A percentile compares a stretch with the other conserved stretches of the same genome.
These are phyloP conservation scores for Bilobella aurantiaca DNA, from an alignment of 1,140 invertebrate species.

Conservation along the genomic window DNA sequence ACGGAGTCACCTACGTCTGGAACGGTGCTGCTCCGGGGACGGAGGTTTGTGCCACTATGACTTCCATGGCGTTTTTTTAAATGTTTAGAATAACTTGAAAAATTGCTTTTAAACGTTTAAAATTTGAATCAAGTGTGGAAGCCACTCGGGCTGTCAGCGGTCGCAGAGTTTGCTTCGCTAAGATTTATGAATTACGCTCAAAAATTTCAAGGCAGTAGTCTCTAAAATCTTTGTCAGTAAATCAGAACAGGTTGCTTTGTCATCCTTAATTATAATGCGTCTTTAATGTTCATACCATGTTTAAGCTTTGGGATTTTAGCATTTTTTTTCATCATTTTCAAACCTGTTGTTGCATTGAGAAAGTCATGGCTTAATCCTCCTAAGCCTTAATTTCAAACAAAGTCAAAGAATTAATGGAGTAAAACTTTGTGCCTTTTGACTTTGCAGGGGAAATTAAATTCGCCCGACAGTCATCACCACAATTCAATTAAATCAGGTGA, in stretches of 20 bases:
- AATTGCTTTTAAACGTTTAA: too few species aligned
- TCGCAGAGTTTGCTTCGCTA: neutral
- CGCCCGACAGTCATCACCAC: conserved; percentile 43
- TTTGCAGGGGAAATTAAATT: conserved; percentile 51
- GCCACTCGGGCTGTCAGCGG: neutral
- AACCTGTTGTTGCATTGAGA: conserved; percentile 8
- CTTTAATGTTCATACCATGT: conserved; percentile 21
- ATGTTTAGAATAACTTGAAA: too few species aligned
- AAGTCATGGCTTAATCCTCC: neutral
- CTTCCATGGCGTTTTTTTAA: too few species aligned
- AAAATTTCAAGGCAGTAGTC: too few species aligned
- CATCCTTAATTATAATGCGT: neutral
- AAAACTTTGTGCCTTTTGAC: conserved; percentile 34
- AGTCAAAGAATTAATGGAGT: neutral
- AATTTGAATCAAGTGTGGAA: too few species aligned
- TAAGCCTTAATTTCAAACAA: neutral
- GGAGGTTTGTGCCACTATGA: neutral
- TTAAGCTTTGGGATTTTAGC: too few species aligned
- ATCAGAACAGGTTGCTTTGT: conserved; percentile 1
- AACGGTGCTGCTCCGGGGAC: conserved; percentile 40
- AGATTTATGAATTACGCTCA: neutral
- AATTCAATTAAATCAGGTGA: conserved; percentile 46
- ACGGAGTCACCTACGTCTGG: conserved; percentile 57
- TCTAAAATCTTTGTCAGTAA: neutral
- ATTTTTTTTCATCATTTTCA: too few species aligned